Percentiles rank a stretch among this genome's conserved stretches.
Conservation (phyloP, 2,888 invertebrate genomes). For the Hybos culiciformis region DNA sequence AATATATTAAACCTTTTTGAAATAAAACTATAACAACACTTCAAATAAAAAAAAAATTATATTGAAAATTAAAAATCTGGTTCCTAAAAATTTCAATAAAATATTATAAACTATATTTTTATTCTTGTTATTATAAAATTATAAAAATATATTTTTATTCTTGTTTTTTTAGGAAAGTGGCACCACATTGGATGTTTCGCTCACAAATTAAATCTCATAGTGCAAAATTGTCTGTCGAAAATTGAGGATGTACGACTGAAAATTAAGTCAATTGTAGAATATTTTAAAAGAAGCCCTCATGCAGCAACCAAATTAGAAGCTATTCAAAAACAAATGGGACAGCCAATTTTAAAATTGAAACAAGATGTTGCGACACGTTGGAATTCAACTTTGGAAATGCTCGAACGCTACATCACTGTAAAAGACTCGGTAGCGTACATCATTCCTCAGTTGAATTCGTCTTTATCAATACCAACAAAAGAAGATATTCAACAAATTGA, state of each 20-base stretch:
- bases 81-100: too few species aligned
- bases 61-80: too few species aligned
- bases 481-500: not conserved
- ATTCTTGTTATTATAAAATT: too few species aligned
- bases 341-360: slow-evolving; percentile 18
- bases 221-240: not conserved
- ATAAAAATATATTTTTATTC: too few species aligned
- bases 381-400: slow-evolving; percentile 18
- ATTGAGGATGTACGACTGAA: slow-evolving; percentile 13
- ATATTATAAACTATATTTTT: too few species aligned
- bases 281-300: slow-evolving; percentile 19
- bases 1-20: too few species aligned
- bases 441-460: not conserved
- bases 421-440: not conserved
- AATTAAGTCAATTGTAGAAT: slow-evolving; percentile 15
- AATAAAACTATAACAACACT: too few species aligned
- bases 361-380: slow-evolving; percentile 18
- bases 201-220: slow-evolving; percentile 1
- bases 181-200: not conserved
- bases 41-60: too few species aligned
- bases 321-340: slow-evolving; percentile 16
- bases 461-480: not conserved
- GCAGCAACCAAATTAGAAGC: slow-evolving; percentile 17
- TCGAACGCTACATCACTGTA: slow-evolving; percentile 2
- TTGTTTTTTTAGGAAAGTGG: too few species aligned